Conservation (phyloP, 2,113 vertebrate species). For the Melanerpes formicivorus region DNA sequence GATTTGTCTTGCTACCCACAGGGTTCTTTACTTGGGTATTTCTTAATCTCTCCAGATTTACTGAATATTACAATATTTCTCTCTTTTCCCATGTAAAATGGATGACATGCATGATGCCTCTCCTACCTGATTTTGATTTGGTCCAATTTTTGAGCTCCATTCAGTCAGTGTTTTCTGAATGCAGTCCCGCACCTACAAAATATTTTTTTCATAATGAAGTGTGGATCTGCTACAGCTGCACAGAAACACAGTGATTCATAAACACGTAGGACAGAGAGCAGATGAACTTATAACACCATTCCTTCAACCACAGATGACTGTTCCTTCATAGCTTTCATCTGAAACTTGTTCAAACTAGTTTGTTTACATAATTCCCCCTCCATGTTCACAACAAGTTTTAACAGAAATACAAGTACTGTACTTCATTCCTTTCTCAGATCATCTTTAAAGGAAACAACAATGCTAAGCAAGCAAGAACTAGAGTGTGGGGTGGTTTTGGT, state of each 20-base stretch:
- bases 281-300: neutral
- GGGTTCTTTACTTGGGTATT: neutral
- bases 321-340: neutral
- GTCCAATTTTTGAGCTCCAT: conserved; percentile 84
- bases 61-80: neutral
- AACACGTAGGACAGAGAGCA: neutral
- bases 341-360: neutral
- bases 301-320: neutral
- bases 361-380: neutral
- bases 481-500: no score
- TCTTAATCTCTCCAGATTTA: neutral
- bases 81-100: neutral
- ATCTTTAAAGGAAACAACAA: neutral
- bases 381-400: neutral
- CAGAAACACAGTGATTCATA: neutral
- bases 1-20: neutral
- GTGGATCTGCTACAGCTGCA: neutral
- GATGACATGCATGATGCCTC: neutral
- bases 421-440: neutral
- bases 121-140: conserved; percentile 77
- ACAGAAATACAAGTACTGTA: neutral
- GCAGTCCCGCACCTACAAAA: conserved; percentile 92
- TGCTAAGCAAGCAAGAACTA: neutral
- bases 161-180: conserved; percentile 92
- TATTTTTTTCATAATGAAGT: neutral